phyloP scores from a whole-genome alignment of 2,888 invertebrate genomes.

The Xestia rhomboidea region DNA sequence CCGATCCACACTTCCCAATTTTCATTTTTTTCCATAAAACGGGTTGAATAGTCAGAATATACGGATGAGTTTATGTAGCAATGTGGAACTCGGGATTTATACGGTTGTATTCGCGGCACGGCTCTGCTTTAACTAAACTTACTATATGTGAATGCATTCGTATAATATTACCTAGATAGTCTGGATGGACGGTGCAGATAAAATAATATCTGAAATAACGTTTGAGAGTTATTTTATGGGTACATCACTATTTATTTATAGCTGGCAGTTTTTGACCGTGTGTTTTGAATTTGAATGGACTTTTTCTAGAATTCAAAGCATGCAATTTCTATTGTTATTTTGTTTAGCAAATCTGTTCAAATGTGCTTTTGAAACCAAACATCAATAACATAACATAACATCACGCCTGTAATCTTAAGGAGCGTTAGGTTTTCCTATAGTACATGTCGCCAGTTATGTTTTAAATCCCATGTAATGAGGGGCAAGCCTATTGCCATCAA shows the following conservation, averaged over 20 bases:
- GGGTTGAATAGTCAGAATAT: slow-evolving; percentile 18
- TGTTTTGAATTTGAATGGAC: not conserved
- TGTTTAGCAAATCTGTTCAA: not conserved
- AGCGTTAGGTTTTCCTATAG: too few species aligned
- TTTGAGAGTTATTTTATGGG: slow-evolving; percentile 7
- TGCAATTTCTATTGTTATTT: not conserved
- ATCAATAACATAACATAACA: not conserved
- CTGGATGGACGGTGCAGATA: slow-evolving; percentile 13
- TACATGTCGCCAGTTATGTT: too few species aligned
- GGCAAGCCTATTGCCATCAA: not conserved
- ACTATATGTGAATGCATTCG: slow-evolving; percentile 45
- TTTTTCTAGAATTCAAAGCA: not conserved
- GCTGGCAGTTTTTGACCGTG: not conserved
- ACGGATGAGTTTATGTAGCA: slow-evolving; percentile 26
- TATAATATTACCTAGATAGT: slow-evolving; percentile 29
- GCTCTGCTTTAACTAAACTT: slow-evolving; percentile 49
- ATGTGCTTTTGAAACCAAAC: not conserved
- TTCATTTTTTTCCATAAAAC: slow-evolving; percentile 38
- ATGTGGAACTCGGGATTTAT: slow-evolving; percentile 39
- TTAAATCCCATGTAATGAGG: not conserved
- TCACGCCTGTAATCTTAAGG: not conserved
- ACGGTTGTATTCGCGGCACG: slow-evolving; percentile 39
- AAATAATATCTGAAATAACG: not conserved
- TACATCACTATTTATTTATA: slow-evolving; percentile 3
- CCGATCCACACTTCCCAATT: slow-evolving; percentile 31